These are phyloP conservation scores for Dynastes grantii DNA, from an alignment of 2,888 invertebrate species.

Conservation along the genomic window DNA sequence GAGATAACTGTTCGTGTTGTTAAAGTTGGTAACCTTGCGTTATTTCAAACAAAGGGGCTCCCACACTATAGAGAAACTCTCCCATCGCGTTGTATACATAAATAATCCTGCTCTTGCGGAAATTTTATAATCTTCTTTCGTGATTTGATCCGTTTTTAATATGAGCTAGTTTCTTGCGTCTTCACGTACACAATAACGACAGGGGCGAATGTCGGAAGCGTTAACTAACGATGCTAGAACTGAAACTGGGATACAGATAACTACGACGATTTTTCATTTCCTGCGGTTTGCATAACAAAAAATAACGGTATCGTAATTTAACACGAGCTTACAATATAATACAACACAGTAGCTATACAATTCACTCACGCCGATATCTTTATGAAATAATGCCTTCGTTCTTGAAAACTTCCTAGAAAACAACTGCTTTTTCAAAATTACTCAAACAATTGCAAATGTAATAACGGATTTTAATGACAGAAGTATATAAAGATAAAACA, in stretches of 20 bases:
- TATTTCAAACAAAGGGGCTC: conserved; percentile 58
- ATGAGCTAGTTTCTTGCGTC: conserved; percentile 32
- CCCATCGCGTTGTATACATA: conserved; percentile 52
- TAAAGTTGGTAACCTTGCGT: conserved; percentile 59
- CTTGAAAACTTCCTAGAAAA: too few species aligned
- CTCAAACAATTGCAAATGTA: too few species aligned
- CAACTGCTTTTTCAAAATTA: too few species aligned
- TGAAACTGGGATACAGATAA: conserved; percentile 34
- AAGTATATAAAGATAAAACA: too few species aligned
- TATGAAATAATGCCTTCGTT: neutral
- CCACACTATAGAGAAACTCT: conserved; percentile 57
- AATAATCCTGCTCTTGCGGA: conserved; percentile 42
- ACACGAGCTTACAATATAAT: conserved; percentile 9
- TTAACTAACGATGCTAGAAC: conserved; percentile 14
- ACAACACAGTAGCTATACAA: neutral
- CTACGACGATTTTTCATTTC: conserved; percentile 12
- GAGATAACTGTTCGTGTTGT: conserved; percentile 58
- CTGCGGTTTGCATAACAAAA: conserved; percentile 39
- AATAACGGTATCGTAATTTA: conserved; percentile 35
- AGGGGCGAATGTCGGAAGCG: conserved; percentile 13
- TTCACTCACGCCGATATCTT: conserved; percentile 39
- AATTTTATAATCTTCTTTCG: conserved; percentile 38
- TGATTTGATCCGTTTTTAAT: conserved; percentile 45
- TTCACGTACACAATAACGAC: conserved; percentile 2
- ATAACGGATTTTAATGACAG: too few species aligned